phyloP scores from a whole-genome alignment of 2,797 vertebrate genomes.

The Sebastes vulpes region DNA sequence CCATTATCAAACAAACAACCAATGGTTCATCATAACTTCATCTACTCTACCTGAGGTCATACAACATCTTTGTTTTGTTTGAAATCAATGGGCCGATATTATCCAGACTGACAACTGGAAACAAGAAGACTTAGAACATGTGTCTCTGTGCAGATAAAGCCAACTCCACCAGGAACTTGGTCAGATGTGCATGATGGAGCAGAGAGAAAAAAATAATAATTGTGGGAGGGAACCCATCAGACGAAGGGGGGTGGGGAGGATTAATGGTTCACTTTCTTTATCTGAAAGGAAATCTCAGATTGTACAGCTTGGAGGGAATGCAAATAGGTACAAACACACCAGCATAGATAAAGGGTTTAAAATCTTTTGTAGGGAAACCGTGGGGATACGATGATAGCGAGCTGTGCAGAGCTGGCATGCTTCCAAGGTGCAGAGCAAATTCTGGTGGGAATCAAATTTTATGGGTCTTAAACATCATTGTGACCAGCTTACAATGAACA shows the following conservation, averaged over 20 bases:
- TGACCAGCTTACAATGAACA: slow-evolving; percentile 76
- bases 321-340: slow-evolving; percentile 72
- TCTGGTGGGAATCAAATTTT: slow-evolving; percentile 76
- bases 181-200: slow-evolving; percentile 51
- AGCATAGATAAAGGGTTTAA: slow-evolving; percentile 78
- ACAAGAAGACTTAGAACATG: slow-evolving; percentile 22
- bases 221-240: slow-evolving; percentile 37
- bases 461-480: slow-evolving; percentile 81
- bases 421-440: slow-evolving; percentile 73
- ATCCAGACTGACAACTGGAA: slow-evolving; percentile 14
- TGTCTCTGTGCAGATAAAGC: slow-evolving; percentile 57
- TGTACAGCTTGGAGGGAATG: slow-evolving; percentile 63
- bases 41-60: neutral
- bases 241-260: slow-evolving; percentile 37
- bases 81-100: slow-evolving; percentile 23
- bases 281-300: slow-evolving; percentile 69
- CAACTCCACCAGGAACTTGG: slow-evolving; percentile 38
- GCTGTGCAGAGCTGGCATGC: slow-evolving; percentile 49
- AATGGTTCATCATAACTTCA: neutral
- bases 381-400: slow-evolving; percentile 34
- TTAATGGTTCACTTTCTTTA: slow-evolving; percentile 66
- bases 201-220: slow-evolving; percentile 12
- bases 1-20: neutral
- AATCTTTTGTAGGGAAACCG: slow-evolving; percentile 62
- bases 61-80: slow-evolving; percentile 34